Evolutionary conservation across 2,888 invertebrate species (phyloP).

Genomic region (Agrilus biguttatus): DNA sequence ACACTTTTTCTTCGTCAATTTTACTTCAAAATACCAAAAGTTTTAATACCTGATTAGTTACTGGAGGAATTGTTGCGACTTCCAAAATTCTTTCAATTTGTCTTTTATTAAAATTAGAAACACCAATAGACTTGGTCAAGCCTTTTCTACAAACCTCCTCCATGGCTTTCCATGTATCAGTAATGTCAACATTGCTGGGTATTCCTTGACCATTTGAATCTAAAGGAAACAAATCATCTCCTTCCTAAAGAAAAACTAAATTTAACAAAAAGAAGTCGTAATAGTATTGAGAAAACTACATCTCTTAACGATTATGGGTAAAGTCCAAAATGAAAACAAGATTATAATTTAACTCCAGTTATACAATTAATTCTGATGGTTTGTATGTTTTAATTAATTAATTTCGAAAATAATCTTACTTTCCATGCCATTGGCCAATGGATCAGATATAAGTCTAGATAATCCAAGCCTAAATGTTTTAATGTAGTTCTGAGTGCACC

Average conservation of each 20-base stretch:
- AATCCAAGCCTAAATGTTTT: constrained; percentile 54
- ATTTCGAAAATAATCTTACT: constrained; percentile 30
- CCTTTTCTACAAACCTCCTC: constrained; percentile 58
- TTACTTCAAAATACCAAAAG: not conserved
- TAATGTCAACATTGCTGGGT: constrained; percentile 48
- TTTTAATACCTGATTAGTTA: constrained; percentile 38
- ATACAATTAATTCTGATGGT: constrained; percentile 12
- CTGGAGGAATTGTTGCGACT: constrained; percentile 49
- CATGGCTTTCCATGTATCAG: constrained; percentile 70
- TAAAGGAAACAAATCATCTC: constrained; percentile 44
- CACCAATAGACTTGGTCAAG: constrained; percentile 60
- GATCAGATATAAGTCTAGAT: constrained; percentile 77
- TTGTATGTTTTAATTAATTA: no score
- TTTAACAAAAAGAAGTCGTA: not conserved
- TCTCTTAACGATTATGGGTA: not conserved
- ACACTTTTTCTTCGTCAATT: no score
- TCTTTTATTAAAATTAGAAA: constrained; percentile 74
- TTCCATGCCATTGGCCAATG: constrained; percentile 85
- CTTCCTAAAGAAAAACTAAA: constrained; percentile 36
- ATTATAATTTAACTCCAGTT: constrained; percentile 21
- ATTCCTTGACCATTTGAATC: constrained; percentile 45
- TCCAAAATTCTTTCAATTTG: constrained; percentile 59
- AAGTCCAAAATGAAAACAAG: no score
- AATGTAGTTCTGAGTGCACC: constrained; percentile 52
- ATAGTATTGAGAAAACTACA: no score